Conservation (phyloP, 2,888 invertebrate species). For the Cinara cedri region DNA sequence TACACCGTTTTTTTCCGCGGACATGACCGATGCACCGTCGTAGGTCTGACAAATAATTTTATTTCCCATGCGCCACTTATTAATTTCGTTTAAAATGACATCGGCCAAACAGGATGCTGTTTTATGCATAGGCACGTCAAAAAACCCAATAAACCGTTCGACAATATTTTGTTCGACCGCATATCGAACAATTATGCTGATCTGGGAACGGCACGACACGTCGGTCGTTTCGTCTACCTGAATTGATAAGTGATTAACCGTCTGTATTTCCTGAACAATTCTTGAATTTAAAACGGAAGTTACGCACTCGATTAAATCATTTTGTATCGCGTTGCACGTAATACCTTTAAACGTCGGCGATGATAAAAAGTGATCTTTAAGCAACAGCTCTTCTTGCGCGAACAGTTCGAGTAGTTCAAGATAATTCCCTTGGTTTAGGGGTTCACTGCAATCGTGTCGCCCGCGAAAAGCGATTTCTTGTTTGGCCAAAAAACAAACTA, state of each 20-base stretch:
- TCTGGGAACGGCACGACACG: constrained; percentile 60
- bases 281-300: constrained; percentile 46
- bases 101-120: constrained; percentile 59
- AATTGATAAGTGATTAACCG: constrained; percentile 60
- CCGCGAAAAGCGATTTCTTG: constrained; percentile 58
- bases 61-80: constrained; percentile 59
- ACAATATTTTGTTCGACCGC: constrained; percentile 59
- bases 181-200: constrained; percentile 61
- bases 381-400: constrained; percentile 6
- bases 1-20: constrained; percentile 55
- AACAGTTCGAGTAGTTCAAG: constrained; percentile 57
- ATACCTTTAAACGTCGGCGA: constrained; percentile 59
- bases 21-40: constrained; percentile 61
- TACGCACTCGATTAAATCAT: constrained; percentile 60
- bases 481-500: constrained; percentile 58
- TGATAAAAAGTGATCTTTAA: constrained; percentile 59
- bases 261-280: constrained; percentile 59
- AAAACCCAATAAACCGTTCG: constrained; percentile 61
- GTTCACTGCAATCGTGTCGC: constrained; percentile 58
- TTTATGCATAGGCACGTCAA: constrained; percentile 60
- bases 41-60: constrained; percentile 62
- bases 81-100: constrained; percentile 59
- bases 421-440: constrained; percentile 59
- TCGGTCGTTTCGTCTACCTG: constrained; percentile 59
- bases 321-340: constrained; percentile 60